These are phyloP conservation scores for Vulpes vulpes DNA, from an alignment of 2,113 vertebrate species.

Conservation along the genomic window DNA sequence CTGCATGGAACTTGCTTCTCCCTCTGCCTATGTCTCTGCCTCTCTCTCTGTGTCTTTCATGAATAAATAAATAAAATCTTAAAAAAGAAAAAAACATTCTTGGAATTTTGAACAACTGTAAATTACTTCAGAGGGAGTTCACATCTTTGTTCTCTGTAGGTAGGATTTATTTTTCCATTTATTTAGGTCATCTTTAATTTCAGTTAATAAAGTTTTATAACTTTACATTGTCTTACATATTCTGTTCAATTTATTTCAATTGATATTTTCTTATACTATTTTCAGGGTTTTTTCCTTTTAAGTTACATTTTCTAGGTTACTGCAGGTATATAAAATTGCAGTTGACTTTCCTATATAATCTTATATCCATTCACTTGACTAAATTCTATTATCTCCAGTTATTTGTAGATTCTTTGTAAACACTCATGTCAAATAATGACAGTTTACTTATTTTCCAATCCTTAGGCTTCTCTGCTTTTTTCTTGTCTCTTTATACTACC, in stretches of 20 bases:
- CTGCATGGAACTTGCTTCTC: no score
- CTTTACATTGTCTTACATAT: neutral
- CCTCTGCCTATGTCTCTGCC: no score
- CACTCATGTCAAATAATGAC: neutral
- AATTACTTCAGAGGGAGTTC: neutral
- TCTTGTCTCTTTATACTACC: neutral
- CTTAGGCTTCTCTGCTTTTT: neutral
- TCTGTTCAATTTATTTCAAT: neutral
- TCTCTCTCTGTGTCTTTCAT: no score
- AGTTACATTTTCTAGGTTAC: neutral
- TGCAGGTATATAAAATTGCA: neutral
- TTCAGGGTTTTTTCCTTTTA: neutral
- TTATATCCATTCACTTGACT: neutral
- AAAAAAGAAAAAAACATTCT: no score
- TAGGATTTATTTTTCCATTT: no score
- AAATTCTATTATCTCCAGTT: neutral
- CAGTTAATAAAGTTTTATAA: neutral
- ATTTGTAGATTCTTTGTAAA: neutral
- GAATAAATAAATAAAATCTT: no score
- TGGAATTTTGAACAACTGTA: neutral
- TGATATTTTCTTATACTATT: neutral
- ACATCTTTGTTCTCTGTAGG: neutral
- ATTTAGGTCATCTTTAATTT: neutral
- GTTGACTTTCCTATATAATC: neutral
- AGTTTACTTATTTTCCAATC: neutral